Conservation (phyloP, 2,113 vertebrate species). For the Ophiodon elongatus region DNA sequence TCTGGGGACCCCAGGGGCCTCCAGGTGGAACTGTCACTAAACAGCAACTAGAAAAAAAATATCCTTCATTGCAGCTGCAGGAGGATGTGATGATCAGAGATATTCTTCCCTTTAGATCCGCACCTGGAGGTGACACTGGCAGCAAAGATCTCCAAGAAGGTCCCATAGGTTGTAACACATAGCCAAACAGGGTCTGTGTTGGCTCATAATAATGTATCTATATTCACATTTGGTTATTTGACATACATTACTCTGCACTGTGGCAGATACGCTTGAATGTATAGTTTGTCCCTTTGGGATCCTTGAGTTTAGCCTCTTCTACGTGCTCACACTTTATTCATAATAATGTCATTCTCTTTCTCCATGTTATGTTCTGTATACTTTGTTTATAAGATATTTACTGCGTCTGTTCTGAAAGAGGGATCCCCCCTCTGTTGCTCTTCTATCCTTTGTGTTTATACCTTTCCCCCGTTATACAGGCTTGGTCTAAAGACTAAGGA, state of each 20-base stretch:
- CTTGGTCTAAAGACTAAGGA: background rate
- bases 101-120: background rate
- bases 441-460: background rate
- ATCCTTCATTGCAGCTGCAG: background rate
- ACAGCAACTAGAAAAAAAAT: background rate
- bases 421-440: background rate
- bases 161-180: background rate
- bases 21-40: slow-evolving; percentile 16
- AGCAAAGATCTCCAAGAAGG: background rate
- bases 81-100: background rate
- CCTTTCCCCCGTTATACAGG: background rate
- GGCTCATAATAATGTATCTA: background rate
- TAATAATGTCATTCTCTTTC: background rate
- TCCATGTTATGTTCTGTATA: background rate
- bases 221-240: background rate
- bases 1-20: slow-evolving; percentile 39
- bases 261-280: no score
- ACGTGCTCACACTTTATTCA: background rate
- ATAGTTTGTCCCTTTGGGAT: background rate
- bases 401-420: background rate
- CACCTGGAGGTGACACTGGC: background rate
- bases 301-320: background rate
- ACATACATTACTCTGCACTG: background rate
- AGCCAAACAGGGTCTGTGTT: background rate
- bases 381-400: background rate